These are phyloP conservation scores for Sternarchorhynchus goeldii DNA, from an alignment of 2,797 vertebrate species.

Conservation along the genomic window DNA sequence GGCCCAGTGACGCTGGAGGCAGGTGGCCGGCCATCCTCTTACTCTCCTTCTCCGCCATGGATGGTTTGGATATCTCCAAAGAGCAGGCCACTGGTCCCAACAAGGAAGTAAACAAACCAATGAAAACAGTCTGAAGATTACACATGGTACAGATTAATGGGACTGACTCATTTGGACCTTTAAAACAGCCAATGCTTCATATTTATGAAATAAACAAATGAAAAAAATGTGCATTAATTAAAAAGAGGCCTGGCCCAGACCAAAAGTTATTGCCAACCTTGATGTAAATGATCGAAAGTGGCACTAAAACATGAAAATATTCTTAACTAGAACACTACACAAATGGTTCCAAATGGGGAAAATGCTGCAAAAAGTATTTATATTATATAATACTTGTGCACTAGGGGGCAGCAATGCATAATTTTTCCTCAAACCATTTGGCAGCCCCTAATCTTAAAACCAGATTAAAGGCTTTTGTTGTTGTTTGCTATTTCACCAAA, in stretches of 20 bases:
- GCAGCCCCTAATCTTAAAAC: background rate
- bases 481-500: background rate
- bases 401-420: slow-evolving; percentile 47
- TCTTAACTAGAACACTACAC: background rate
- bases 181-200: no score
- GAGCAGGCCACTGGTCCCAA: slow-evolving; percentile 61
- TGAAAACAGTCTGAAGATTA: no score
- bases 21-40: slow-evolving; percentile 61
- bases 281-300: no score
- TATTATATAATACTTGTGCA: slow-evolving; percentile 26
- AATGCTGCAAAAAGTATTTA: background rate
- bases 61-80: slow-evolving; percentile 64
- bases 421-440: background rate
- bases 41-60: slow-evolving; percentile 67
- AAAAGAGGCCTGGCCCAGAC: no score
- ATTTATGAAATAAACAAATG: no score
- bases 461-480: slow-evolving; percentile 15
- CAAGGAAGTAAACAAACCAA: no score
- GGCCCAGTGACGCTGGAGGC: slow-evolving; percentile 61
- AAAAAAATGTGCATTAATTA: no score
- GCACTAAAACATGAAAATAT: no score
- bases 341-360: background rate
- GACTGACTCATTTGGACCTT: no score
- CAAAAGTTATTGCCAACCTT: no score
- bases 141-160: no score